Evolutionary conservation across 2,797 vertebrate species (phyloP), one percentile per base, ranked within the genome.

Genomic region (Sylvia borin): DNA sequence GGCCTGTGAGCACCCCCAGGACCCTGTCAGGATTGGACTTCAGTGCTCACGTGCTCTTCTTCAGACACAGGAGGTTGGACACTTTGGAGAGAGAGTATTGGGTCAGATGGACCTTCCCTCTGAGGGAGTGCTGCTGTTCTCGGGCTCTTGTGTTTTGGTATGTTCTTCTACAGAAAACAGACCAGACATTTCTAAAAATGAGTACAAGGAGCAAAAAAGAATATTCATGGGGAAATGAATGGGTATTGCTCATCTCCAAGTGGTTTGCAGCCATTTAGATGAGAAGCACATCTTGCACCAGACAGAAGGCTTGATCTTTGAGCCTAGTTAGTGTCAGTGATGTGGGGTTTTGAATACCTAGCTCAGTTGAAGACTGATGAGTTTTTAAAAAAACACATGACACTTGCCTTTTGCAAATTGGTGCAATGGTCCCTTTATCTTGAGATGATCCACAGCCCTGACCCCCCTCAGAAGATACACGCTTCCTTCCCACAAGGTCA

Each of bases 361-460:
- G n/a, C 60, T 47, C 21, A 40, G 38, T 1, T 55, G 21, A 50
- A 31, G 16, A 25, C 32, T 16, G 42, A 27, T 38, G 47, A 32
- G 6, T 60, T 64, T 36, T 2, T 31, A 31, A 74, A 68, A 64
- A 36, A 2, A 0, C 17, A 24, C 20, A 11, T 31, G 4, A 12
- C 13, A 7, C 22, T 21, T 38, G 5, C 9, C 20, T 26, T 40
- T 68, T n/a, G 38, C 6, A 31, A 45, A 48, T 42, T 47, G 68
- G 12, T 36, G 22, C 6, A 38, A 26, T 68, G 22, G 22, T 26
- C 3, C 9, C 18, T 25, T 53, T 79, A 15, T 24, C 34, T 50
- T 7, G 11, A 62, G 17, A 12, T 3, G 1, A 47, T 47, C 11
- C 27, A 42, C 12, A 47, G 38, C 21, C 73, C 47, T 71, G 20